Evolutionary conservation across 2,797 vertebrate species (phyloP).

Genomic region (Coreius guichenoti): DNA sequence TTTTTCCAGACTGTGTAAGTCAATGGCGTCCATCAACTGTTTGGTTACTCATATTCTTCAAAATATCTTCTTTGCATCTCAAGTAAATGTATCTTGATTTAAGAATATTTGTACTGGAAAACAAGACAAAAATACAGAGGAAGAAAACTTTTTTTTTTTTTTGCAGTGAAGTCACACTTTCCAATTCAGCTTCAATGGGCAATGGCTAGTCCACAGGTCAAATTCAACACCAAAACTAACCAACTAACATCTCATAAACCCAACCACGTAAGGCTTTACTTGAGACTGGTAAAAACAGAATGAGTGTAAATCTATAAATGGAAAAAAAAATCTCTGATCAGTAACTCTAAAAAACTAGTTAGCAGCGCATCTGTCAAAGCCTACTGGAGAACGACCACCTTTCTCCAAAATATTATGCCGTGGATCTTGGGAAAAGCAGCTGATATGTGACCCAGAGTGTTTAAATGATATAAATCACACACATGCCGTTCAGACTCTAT

Average conservation of each 20-base stretch:
- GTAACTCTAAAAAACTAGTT: background rate
- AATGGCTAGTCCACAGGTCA: background rate
- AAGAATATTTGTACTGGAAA: background rate
- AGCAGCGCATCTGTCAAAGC: background rate
- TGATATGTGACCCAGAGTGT: background rate
- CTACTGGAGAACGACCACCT: background rate
- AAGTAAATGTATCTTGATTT: background rate
- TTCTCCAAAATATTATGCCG: background rate
- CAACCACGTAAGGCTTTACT: background rate
- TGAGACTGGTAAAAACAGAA: background rate
- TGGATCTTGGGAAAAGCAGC: constrained; percentile 22
- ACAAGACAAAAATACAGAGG: background rate
- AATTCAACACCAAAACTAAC: background rate
- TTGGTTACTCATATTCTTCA: too few relatives aligned
- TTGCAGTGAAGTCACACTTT: background rate
- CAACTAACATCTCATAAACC: background rate
- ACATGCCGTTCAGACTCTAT: background rate
- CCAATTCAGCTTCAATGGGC: background rate
- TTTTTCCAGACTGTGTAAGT: too few relatives aligned
- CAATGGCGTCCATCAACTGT: too few relatives aligned
- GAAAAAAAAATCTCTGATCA: background rate
- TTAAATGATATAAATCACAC: background rate
- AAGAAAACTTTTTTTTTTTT: background rate
- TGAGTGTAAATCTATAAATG: background rate
- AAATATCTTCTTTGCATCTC: too few relatives aligned